Conservation (phyloP, 2,797 vertebrate genomes). For the Aphelocoma californica region DNA sequence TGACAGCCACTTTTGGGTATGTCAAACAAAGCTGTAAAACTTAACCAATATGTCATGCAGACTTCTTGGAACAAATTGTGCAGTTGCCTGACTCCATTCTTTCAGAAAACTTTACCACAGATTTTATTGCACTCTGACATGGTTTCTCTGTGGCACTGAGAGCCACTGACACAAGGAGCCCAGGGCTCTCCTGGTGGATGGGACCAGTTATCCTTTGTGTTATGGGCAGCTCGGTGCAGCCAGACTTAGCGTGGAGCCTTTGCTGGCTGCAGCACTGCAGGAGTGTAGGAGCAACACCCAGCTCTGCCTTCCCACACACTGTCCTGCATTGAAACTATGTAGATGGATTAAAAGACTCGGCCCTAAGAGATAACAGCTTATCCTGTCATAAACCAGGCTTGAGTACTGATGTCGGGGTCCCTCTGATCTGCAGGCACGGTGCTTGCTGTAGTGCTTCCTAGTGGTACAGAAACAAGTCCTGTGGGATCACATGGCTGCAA, state of each 20-base stretch:
- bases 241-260: not conserved
- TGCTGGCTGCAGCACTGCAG: not conserved
- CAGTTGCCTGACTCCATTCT: not conserved
- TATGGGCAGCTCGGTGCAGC: rapidly evolving
- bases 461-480: not conserved
- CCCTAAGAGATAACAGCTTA: not conserved
- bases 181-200: not conserved
- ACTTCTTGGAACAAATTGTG: not conserved
- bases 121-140: not conserved
- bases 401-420: not conserved
- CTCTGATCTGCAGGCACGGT: not conserved
- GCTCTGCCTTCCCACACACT: not conserved
- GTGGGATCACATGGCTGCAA: rapidly evolving
- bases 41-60: not conserved
- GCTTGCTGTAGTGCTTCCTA: not conserved
- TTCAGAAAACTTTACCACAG: not conserved
- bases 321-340: not conserved
- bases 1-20: not conserved
- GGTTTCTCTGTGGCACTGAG: not conserved
- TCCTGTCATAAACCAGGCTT: not conserved
- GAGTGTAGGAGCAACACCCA: not conserved
- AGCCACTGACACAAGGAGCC: not conserved
- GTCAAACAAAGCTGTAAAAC: not conserved
- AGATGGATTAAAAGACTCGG: not conserved
- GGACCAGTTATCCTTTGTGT: not conserved